Evolutionary conservation across 2,113 vertebrate genomes (phyloP).

Genomic region (Perccottus glenii): DNA sequence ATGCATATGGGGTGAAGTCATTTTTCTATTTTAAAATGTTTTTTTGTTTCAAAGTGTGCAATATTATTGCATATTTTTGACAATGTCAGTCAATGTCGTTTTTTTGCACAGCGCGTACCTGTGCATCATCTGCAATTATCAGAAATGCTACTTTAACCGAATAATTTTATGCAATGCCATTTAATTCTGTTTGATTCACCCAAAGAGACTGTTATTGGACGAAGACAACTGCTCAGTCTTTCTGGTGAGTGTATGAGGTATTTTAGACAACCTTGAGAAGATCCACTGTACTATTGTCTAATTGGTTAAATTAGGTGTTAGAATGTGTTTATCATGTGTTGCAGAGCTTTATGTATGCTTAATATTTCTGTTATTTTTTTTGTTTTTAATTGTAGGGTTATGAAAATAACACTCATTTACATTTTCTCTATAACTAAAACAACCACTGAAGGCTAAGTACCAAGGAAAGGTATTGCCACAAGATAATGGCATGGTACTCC

Average conservation of each 20-base stretch:
- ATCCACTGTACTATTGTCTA: constrained; percentile 10
- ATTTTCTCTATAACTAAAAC: constrained; percentile 11
- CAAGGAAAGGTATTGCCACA: background rate
- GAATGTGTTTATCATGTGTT: background rate
- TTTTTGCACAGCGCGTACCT: constrained; percentile 5
- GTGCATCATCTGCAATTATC: too few species aligned
- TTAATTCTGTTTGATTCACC: constrained; percentile 19
- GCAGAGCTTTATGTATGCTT: background rate
- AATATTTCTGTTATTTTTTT: background rate
- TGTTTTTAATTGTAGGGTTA: background rate
- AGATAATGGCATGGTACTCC: constrained; percentile 7
- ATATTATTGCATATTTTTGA: background rate
- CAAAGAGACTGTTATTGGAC: constrained; percentile 33
- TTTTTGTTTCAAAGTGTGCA: constrained; percentile 19
- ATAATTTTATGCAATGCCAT: constrained; percentile 54
- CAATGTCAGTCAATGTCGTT: constrained; percentile 3
- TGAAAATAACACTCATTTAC: constrained; percentile 23
- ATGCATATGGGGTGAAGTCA: constrained; percentile 7
- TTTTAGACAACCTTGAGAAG: constrained; percentile 16
- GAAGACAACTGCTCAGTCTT: background rate
- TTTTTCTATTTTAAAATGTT: constrained; percentile 19
- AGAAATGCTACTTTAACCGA: constrained; percentile 2
- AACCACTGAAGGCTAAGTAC: background rate
- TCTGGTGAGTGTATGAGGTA: constrained; percentile 1
- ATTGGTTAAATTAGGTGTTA: constrained; percentile 8